Evolutionary conservation across 2,113 vertebrate genomes (phyloP), one percentile per base, ranked within the genome.

Genomic region (Rhegmatorhina hoffmannsi): DNA sequence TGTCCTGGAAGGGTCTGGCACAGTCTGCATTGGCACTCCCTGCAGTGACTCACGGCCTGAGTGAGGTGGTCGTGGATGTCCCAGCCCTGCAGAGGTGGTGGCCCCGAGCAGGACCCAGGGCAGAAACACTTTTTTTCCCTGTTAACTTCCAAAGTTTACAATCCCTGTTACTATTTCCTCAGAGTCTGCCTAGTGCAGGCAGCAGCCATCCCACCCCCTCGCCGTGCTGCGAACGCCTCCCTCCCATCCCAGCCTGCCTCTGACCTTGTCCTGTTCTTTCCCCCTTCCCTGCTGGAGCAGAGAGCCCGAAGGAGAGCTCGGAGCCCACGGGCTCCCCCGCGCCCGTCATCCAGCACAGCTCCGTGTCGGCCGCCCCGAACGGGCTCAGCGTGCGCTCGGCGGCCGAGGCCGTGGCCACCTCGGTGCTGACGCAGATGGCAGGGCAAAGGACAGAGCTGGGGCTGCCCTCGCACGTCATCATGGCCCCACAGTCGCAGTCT

Each of bases 371-470:
- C 8, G 98, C 98, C 20, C 98, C 98, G 76, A 99, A 99, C 49
- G 99, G 99, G 92, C 97, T 99, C 91, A 98, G 97, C 58, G 97
- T 98, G 20, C 98, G 99, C 87, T 99, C 99, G 19, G 99, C 99
- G 13, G 99, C 99, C 3, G 99, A 99, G 94, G 99, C 99, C 20
- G 98, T 99, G 90, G 99, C 99, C 95, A 99, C 98, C 87, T 99
- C 99, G 6, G 99, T 99, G 97, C 98, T 99, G 96, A 98, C 99
- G 4, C 99, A 99, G 92, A 99, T 99, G 99, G 99, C 99, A 74
- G 98, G 97, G 82, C 99, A 99, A 98, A 98, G 98, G 98, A 98
- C 98, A 95, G 98, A 99, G 97, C 96, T 98, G 95, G 98, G 98
- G 97, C 96, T 99, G 98, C 96, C 98, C 64, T 90, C 98, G 3